A percentile compares a stretch with the other conserved stretches of the same genome.
These are phyloP conservation scores for Carposina sasakii DNA, from an alignment of 1,140 invertebrate species.

Conservation along the genomic window DNA sequence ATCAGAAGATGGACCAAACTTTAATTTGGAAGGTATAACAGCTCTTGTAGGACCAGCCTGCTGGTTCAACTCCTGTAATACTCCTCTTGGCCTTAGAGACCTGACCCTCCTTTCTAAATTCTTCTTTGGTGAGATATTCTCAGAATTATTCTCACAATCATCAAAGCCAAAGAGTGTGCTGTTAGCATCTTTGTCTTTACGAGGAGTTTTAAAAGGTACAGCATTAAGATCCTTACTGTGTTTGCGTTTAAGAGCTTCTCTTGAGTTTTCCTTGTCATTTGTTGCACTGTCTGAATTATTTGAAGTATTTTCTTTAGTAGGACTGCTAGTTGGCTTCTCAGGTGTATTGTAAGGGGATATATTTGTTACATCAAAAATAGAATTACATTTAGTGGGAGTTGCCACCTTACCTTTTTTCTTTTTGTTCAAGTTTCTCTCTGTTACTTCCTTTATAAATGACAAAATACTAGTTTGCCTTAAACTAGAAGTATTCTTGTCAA, in stretches of 20 bases:
- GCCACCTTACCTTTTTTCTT: slow-evolving; percentile 35
- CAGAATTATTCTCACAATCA: slow-evolving; percentile 50
- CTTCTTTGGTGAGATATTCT: slow-evolving; percentile 54
- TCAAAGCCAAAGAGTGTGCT: slow-evolving; percentile 61
- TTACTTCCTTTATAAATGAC: slow-evolving; percentile 61
- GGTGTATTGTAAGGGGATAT: slow-evolving; percentile 17
- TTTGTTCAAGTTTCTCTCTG: slow-evolving; percentile 47
- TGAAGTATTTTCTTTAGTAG: slow-evolving; percentile 11
- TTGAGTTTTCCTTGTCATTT: slow-evolving; percentile 28
- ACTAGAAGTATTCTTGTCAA: slow-evolving; percentile 27
- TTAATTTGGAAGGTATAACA: slow-evolving; percentile 34
- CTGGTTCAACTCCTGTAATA: slow-evolving; percentile 48
- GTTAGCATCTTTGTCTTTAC: slow-evolving; percentile 41
- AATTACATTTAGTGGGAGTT: slow-evolving; percentile 45
- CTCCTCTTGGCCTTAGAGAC: slow-evolving; percentile 29
- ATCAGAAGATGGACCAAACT: slow-evolving; percentile 33
- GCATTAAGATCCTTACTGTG: slow-evolving; percentile 2
- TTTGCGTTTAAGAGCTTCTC: slow-evolving; percentile 17
- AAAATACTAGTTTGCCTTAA: slow-evolving; percentile 61
- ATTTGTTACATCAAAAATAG: slow-evolving; percentile 27
- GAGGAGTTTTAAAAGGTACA: slow-evolving; percentile 20
- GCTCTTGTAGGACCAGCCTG: slow-evolving; percentile 35
- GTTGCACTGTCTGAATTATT: slow-evolving; percentile 16
- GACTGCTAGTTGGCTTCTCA: slow-evolving; percentile 16
- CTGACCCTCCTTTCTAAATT: slow-evolving; percentile 26